Percentiles rank a stretch among this genome's conserved stretches.
phyloP scores from a whole-genome alignment of 2,797 vertebrate genomes.

The Aselliscus stoliczkanus region DNA sequence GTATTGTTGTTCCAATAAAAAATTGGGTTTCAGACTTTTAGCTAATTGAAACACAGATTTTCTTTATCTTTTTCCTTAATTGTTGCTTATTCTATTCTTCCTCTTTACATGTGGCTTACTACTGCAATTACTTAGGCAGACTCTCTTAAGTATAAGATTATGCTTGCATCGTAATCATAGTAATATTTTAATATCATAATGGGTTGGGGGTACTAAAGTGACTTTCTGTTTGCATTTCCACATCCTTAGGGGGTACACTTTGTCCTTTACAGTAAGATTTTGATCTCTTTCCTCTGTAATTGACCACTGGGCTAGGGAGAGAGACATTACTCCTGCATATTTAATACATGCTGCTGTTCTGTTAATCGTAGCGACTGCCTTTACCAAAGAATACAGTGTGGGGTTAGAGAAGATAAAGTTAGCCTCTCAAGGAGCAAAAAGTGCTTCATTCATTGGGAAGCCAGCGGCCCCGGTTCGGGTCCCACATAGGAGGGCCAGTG shows the following conservation, averaged over 20 bases:
- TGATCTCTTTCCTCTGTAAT: neutral
- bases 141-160: slow-evolving; percentile 18
- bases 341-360: neutral
- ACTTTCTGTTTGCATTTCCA: slow-evolving; percentile 17
- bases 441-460: neutral
- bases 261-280: neutral
- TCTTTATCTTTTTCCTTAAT: slow-evolving; percentile 66
- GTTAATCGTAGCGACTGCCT: slow-evolving; percentile 32
- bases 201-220: neutral
- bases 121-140: slow-evolving; percentile 58
- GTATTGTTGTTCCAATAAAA: slow-evolving; percentile 33
- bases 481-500: no score
- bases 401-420: neutral
- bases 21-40: slow-evolving; percentile 56
- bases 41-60: slow-evolving; percentile 70
- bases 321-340: neutral
- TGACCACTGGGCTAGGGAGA: neutral
- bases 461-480: no score
- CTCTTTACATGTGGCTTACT: slow-evolving; percentile 41
- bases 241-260: slow-evolving; percentile 15
- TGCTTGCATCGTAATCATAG: slow-evolving; percentile 4
- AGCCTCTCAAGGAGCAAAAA: neutral
- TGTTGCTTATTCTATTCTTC: slow-evolving; percentile 45
- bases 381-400: neutral
- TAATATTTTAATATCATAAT: slow-evolving; percentile 58